Conservation (phyloP, 2,888 invertebrate genomes). For the Drosophila mercatorum region DNA sequence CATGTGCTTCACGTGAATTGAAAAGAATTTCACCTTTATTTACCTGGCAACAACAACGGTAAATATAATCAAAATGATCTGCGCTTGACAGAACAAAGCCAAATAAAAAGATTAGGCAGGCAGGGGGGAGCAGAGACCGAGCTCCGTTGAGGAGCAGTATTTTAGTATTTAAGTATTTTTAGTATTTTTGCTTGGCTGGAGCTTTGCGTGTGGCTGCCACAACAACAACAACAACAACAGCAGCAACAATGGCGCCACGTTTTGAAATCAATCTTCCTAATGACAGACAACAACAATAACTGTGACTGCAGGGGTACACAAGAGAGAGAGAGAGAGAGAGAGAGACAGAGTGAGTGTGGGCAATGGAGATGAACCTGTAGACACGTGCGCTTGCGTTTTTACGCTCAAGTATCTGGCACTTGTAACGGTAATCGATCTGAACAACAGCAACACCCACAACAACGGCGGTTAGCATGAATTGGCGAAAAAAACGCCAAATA, state of each 20-base stretch:
- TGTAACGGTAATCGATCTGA: constrained; percentile 75
- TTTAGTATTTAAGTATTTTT: constrained; percentile 26
- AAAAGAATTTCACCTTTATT: constrained; percentile 40
- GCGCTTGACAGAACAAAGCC: constrained; percentile 39
- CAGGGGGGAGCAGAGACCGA: too few species aligned
- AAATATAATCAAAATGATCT: constrained; percentile 63
- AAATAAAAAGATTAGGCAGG: constrained; percentile 3
- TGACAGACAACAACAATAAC: constrained; percentile 60
- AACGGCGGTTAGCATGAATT: constrained; percentile 51
- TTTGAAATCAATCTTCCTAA: constrained; percentile 78
- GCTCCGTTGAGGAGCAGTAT: neutral
- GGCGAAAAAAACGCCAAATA: constrained; percentile 34
- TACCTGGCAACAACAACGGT: constrained; percentile 24
- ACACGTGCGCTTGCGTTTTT: constrained; percentile 73
- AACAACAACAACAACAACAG: constrained; percentile 15
- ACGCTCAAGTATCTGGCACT: constrained; percentile 77
- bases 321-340: neutral
- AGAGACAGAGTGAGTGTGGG: neutral
- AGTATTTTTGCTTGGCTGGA: constrained; percentile 22
- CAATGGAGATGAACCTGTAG: constrained; percentile 41
- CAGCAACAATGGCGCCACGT: constrained; percentile 60
- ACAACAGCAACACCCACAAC: constrained; percentile 57
- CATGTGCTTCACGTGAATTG: constrained; percentile 12
- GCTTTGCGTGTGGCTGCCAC: constrained; percentile 40
- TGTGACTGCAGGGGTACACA: neutral